phyloP scores from a whole-genome alignment of 1,140 invertebrate species.

The Nomia melanderi region DNA sequence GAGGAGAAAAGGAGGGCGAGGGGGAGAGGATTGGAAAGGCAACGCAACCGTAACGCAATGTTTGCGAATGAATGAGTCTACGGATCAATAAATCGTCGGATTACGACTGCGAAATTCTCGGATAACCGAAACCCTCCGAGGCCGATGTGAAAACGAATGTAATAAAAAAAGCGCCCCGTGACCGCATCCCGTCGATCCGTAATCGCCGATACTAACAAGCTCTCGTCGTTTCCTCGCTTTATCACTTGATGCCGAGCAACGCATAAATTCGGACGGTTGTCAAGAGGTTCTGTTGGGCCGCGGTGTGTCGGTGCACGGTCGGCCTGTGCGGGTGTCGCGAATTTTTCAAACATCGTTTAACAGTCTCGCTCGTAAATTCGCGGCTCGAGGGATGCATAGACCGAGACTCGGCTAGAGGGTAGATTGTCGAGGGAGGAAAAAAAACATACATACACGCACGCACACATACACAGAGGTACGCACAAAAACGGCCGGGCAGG shows the following conservation, averaged over 20 bases:
- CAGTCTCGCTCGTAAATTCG: conserved; percentile 70
- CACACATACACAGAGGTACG: too few relatives aligned
- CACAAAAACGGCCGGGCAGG: background rate
- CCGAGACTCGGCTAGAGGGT: conserved; percentile 8
- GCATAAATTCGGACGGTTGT: conserved; percentile 60
- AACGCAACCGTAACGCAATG: conserved; percentile 13
- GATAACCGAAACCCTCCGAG: background rate
- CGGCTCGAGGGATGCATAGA: conserved; percentile 54
- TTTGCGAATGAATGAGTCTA: conserved; percentile 38
- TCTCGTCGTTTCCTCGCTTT: conserved; percentile 16
- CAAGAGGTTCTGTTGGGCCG: background rate
- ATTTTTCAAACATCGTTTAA: conserved; percentile 74
- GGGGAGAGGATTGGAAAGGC: too few relatives aligned
- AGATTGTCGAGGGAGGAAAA: conserved; percentile 18
- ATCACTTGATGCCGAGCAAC: conserved; percentile 29
- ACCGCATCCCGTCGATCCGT: conserved; percentile 12
- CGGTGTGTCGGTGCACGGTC: background rate
- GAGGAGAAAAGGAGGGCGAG: too few relatives aligned
- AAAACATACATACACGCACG: background rate
- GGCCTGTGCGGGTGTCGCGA: conserved; percentile 47
- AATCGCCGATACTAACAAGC: conserved; percentile 22
- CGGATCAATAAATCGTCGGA: conserved; percentile 37
- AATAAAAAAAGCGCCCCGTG: conserved; percentile 18
- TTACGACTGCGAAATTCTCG: conserved; percentile 5
- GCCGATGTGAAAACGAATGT: conserved; percentile 8